Evolutionary conservation across 2,888 invertebrate species (phyloP).

Genomic region (Dinocampus coccinellae): DNA sequence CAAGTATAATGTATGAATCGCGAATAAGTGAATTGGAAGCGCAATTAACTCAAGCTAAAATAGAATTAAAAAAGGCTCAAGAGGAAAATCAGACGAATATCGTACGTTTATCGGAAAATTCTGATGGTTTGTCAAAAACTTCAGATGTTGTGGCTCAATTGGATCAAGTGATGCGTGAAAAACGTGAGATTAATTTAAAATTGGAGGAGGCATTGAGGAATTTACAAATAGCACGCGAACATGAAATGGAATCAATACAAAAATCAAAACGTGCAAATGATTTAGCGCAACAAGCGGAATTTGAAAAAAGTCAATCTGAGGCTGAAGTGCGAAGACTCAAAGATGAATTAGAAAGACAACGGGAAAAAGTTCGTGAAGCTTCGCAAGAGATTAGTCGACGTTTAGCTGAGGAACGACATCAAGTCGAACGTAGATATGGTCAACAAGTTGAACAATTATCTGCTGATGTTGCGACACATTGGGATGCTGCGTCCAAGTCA

Average conservation of each 20-base stretch:
- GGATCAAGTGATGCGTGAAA: slow-evolving; percentile 58
- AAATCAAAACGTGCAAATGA: slow-evolving; percentile 79
- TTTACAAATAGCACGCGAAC: slow-evolving; percentile 76
- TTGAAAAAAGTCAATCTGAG: slow-evolving; percentile 83
- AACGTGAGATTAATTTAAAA: slow-evolving; percentile 57
- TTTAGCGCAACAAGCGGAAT: slow-evolving; percentile 81
- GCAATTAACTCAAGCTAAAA: slow-evolving; percentile 82
- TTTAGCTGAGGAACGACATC: slow-evolving; percentile 79
- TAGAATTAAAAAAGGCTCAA: slow-evolving; percentile 81
- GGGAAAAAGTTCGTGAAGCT: slow-evolving; percentile 80
- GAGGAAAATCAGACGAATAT: slow-evolving; percentile 74
- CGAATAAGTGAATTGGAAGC: slow-evolving; percentile 88
- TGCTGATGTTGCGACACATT: slow-evolving; percentile 83
- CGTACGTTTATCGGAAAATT: slow-evolving; percentile 62
- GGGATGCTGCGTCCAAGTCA: slow-evolving; percentile 81
- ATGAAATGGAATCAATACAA: slow-evolving; percentile 74
- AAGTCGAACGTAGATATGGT: slow-evolving; percentile 80
- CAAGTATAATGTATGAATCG: slow-evolving; percentile 86
- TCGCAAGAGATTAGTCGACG: slow-evolving; percentile 81
- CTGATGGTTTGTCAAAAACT: slow-evolving; percentile 38
- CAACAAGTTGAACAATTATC: slow-evolving; percentile 83
- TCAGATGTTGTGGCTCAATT: slow-evolving; percentile 50
- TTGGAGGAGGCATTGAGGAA: slow-evolving; percentile 78
- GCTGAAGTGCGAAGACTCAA: slow-evolving; percentile 80
- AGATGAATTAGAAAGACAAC: slow-evolving; percentile 84